Base-by-base conservation (phyloP, 1,140 invertebrate genomes). In the Batillaria attramentaria region DNA sequence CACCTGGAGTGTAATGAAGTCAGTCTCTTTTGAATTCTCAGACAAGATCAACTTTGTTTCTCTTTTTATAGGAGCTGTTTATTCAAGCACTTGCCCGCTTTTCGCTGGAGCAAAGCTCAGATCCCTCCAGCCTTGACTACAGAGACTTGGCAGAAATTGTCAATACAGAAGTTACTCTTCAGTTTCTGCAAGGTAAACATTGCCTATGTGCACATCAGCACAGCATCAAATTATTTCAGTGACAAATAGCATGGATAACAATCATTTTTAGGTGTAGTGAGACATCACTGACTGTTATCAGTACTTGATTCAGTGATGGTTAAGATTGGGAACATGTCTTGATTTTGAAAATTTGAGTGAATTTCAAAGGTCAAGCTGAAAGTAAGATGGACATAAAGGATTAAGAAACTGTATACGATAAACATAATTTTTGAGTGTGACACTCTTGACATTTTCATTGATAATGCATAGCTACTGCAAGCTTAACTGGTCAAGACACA, bases 161-260 rank as follows among this genome's bases (percentile, higher is more conserved):
- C 4, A 85, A 87, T 60, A 77, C 82, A 0, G 84, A 89, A 69
- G 85, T 85, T 69, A 85, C 84, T 28, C 43, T 89, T 43, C 87
- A 88, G 60, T 89, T 89, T 84, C 82, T 89, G 79, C 87, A 89
- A 85, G 88, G 88, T 89, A 79, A 43, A 37, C 41, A 54, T 39
- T 62, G 6, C n/a, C 2, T 41, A n/a, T n/a, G n/a, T 3, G 6
- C 16, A 18, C 5, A 24, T 18, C 18, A 35, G 80, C 37, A 50
- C 24, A 24, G 24, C 57, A 79, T 70, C 69, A 65, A 43, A 74
- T 39, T 33, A 39, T 18, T 39, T 37, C 50, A 4, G 33, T 62
- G 68, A 68, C 50, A 79, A 66, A 66, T 50, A 10, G 24, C 39
- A 24, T 69, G 5, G 24, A 5, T n/a, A 69, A 42, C 4, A 35